Evolutionary conservation across 2,888 invertebrate genomes (phyloP).

Genomic region (Drosophila rellima): DNA sequence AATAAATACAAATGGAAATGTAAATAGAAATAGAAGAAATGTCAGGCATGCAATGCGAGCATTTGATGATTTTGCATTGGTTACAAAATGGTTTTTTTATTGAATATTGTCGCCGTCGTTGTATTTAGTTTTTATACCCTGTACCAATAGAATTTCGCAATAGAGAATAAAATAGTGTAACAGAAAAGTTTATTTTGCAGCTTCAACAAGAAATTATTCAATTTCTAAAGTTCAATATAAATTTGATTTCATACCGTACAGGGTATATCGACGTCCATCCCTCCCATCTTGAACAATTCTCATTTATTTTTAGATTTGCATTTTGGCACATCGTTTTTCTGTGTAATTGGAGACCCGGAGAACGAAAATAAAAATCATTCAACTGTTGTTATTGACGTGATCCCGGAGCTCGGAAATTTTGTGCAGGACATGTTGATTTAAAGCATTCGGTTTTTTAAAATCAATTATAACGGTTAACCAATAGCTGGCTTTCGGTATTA

Average conservation of each 20-base stretch:
- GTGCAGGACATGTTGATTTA: slow-evolving; percentile 35
- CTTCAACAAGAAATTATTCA: not conserved
- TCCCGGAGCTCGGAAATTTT: slow-evolving; percentile 12
- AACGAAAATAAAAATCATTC: slow-evolving; percentile 19
- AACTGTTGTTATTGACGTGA: slow-evolving; percentile 42
- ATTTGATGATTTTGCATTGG: slow-evolving; percentile 48
- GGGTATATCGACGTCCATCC: not conserved
- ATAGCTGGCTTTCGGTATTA: slow-evolving; percentile 24
- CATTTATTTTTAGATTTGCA: slow-evolving; percentile 5
- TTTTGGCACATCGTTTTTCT: slow-evolving; percentile 16
- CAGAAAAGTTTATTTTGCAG: not conserved
- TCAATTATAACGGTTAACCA: slow-evolving; percentile 52
- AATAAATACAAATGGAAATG: not conserved
- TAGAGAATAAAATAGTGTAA: not conserved
- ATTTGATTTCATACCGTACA: not conserved
- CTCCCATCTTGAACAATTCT: not conserved
- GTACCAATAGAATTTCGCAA: not conserved
- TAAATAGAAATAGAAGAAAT: slow-evolving; percentile 1
- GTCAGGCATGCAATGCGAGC: slow-evolving; percentile 28
- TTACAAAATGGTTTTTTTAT: slow-evolving; percentile 35
- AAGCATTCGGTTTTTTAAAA: slow-evolving; percentile 50
- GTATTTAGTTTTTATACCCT: slow-evolving; percentile 23
- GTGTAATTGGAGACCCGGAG: slow-evolving; percentile 30
- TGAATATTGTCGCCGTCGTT: slow-evolving; percentile 7
- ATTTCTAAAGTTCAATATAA: too few relatives aligned